A percentile compares a stretch with the other conserved stretches of the same genome.
Conservation (phyloP, 2,797 vertebrate species). For the Lithobates sylvaticus region DNA sequence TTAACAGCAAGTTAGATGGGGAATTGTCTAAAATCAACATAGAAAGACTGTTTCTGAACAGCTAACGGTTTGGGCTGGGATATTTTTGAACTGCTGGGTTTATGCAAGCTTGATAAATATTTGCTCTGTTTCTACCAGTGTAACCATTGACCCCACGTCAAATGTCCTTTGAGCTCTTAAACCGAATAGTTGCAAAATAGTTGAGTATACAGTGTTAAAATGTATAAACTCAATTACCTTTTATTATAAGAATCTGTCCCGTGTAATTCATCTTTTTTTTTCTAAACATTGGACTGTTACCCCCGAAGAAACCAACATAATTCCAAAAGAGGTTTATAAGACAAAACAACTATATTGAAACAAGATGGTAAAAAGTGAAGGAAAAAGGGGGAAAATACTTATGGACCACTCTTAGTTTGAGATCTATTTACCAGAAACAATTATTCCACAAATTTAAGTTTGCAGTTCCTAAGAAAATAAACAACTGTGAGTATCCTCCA, state of each 20-base stretch:
- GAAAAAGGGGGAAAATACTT: neutral
- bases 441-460: too few relatives aligned
- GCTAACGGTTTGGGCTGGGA: slow-evolving; percentile 50
- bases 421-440: neutral
- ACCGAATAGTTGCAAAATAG: slow-evolving; percentile 32
- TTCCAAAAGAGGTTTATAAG: neutral
- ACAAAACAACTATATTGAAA: neutral
- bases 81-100: slow-evolving; percentile 23
- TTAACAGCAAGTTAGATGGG: neutral
- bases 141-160: slow-evolving; percentile 78
- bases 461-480: too few relatives aligned
- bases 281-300: neutral
- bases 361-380: neutral
- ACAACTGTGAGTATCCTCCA: too few relatives aligned
- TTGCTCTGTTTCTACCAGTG: slow-evolving; percentile 74
- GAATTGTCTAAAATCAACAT: neutral
- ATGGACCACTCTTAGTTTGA: neutral
- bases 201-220: neutral
- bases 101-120: slow-evolving; percentile 82
- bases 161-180: slow-evolving; percentile 16
- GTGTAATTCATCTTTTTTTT: too few relatives aligned
- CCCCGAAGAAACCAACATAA: neutral
- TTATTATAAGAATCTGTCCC: neutral
- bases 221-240: neutral
- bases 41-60: neutral